Conservation (phyloP, 2,888 invertebrate species). For the Tineola bisselliella region DNA sequence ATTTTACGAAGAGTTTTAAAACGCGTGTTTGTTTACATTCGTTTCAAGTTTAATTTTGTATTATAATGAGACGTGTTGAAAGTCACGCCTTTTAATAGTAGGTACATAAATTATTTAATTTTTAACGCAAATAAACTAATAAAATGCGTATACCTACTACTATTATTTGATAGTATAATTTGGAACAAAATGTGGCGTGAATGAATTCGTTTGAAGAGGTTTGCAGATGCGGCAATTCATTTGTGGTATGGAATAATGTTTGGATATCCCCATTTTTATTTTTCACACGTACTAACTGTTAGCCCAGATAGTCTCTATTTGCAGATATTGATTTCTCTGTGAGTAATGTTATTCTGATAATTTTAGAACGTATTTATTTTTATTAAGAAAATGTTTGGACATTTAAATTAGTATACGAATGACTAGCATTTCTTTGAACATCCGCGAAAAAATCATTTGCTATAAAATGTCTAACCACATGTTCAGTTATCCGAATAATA, state of each 20-base stretch:
- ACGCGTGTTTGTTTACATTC: too few relatives aligned
- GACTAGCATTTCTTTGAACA: neutral
- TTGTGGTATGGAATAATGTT: neutral
- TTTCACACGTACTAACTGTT: constrained; percentile 3
- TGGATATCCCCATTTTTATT: neutral
- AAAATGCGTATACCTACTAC: too few relatives aligned
- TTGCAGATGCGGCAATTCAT: constrained; percentile 10
- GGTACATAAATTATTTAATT: too few relatives aligned
- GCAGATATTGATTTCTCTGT: neutral
- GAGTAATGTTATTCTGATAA: neutral
- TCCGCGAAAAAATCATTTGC: neutral
- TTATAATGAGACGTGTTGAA: too few relatives aligned
- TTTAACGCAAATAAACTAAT: too few relatives aligned
- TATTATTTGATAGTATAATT: too few relatives aligned
- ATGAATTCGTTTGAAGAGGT: neutral
- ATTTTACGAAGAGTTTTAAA: too few relatives aligned
- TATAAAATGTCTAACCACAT: constrained; percentile 1
- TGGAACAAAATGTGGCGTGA: neutral
- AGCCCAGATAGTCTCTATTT: constrained; percentile 2
- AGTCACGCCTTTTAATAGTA: too few relatives aligned
- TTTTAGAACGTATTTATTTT: neutral
- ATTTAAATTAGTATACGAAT: neutral
- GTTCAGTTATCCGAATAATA: neutral
- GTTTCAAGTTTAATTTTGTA: too few relatives aligned
- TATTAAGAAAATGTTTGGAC: neutral